Conservation (phyloP, 2,113 vertebrate species). For the Ageneiosus marmoratus region DNA sequence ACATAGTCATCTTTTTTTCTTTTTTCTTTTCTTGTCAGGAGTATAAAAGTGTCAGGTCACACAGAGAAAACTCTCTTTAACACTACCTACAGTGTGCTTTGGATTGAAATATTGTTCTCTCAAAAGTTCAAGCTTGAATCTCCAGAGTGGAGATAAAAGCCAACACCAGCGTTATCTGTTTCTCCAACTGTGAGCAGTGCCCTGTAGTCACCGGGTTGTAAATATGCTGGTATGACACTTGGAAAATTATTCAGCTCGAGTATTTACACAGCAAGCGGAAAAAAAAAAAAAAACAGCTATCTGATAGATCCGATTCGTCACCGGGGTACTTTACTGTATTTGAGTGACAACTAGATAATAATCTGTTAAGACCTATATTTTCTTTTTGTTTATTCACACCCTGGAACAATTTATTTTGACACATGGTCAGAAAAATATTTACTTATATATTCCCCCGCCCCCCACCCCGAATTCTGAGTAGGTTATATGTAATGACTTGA, state of each 20-base stretch:
- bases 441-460: constrained; percentile 68
- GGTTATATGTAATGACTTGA: constrained; percentile 97
- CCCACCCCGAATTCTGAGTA: constrained; percentile 73
- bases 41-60: constrained; percentile 76
- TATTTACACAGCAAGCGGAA: constrained; percentile 78
- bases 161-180: not conserved
- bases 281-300: constrained; percentile 50
- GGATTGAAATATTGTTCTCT: constrained; percentile 71
- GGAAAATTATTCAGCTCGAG: constrained; percentile 78
- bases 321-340: constrained; percentile 72
- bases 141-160: constrained; percentile 55
- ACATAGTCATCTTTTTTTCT: constrained; percentile 43
- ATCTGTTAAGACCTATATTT: constrained; percentile 70
- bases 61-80: constrained; percentile 81
- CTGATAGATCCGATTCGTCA: constrained; percentile 59
- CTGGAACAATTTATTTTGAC: constrained; percentile 79
- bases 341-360: constrained; percentile 64
- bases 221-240: constrained; percentile 86
- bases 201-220: constrained; percentile 62
- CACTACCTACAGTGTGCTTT: constrained; percentile 87
- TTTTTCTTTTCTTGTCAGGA: constrained; percentile 50
- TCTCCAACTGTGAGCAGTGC: constrained; percentile 21
- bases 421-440: constrained; percentile 97
- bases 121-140: constrained; percentile 60
- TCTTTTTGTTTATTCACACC: constrained; percentile 68